phyloP scores from a whole-genome alignment of 2,797 vertebrate genomes.

The Myotis vivesi region DNA sequence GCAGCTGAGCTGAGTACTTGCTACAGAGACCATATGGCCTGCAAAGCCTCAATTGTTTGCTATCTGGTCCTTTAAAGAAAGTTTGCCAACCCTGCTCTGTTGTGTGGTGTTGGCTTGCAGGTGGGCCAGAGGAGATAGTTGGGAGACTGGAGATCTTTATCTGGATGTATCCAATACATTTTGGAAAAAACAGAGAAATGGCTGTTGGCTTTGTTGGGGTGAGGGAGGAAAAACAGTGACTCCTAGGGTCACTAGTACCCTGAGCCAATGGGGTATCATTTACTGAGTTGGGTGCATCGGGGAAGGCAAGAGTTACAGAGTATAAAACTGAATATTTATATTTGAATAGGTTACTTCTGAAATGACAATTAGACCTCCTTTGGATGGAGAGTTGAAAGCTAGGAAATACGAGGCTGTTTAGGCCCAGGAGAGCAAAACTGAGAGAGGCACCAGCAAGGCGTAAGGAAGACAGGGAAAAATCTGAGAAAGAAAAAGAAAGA shows the following conservation, averaged over 20 bases:
- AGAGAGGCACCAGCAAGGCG: background rate
- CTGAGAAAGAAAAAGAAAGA: background rate
- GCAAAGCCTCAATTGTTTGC: background rate
- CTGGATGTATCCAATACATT: background rate
- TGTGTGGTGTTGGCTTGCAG: background rate
- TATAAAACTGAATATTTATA: background rate
- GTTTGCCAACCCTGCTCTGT: background rate
- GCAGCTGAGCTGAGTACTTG: background rate
- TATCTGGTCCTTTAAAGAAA: background rate
- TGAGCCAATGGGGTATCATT: background rate
- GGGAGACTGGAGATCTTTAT: background rate
- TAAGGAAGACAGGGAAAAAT: background rate
- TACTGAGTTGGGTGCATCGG: background rate
- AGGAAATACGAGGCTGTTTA: background rate
- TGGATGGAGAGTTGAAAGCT: background rate
- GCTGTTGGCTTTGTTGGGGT: background rate
- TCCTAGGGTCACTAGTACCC: background rate
- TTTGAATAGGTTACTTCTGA: background rate
- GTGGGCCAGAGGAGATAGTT: background rate
- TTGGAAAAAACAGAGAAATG: background rate
- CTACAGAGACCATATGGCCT: background rate
- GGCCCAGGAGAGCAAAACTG: background rate
- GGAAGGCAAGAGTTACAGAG: background rate
- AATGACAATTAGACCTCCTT: background rate
- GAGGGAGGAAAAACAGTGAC: background rate